Conservation (phyloP, 1,140 invertebrate species). For the Gryon sp. region DNA sequence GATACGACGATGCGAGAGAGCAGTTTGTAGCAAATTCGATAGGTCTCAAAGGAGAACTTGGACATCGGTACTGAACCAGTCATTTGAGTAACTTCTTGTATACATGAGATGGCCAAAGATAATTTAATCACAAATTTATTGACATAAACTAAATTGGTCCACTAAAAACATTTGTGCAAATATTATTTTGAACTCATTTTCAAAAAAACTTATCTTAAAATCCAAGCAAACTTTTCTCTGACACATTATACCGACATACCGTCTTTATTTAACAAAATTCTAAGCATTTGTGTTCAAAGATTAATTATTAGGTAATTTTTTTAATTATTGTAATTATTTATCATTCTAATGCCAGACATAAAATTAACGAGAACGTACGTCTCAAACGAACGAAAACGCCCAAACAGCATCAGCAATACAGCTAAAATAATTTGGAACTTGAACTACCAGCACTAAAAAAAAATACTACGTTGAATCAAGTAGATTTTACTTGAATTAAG, state of each 20-base stretch:
- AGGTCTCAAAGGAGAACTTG: conserved; percentile 60
- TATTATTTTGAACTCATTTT: too few species aligned
- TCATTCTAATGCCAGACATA: conserved; percentile 32
- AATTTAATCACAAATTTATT: conserved; percentile 57
- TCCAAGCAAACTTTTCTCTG: neutral
- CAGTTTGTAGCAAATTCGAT: conserved; percentile 52
- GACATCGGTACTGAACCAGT: conserved; percentile 44
- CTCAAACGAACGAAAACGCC: conserved; percentile 42
- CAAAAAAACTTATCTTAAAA: neutral
- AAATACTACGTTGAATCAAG: conserved; percentile 23
- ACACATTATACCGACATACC: neutral
- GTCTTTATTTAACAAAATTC: neutral
- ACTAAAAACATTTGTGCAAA: neutral
- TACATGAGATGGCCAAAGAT: conserved; percentile 35
- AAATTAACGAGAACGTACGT: conserved; percentile 46
- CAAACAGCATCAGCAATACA: conserved; percentile 35
- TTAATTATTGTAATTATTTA: conserved; percentile 29
- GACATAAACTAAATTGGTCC: conserved; percentile 28
- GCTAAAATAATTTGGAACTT: conserved; percentile 42
- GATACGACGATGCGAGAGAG: conserved; percentile 18
- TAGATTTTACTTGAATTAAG: too few species aligned
- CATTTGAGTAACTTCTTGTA: conserved; percentile 51
- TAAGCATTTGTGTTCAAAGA: neutral
- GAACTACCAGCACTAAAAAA: conserved; percentile 23
- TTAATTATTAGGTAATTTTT: conserved; percentile 13